Evolutionary conservation across 2,113 vertebrate species (phyloP).

Genomic region (Morone saxatilis): DNA sequence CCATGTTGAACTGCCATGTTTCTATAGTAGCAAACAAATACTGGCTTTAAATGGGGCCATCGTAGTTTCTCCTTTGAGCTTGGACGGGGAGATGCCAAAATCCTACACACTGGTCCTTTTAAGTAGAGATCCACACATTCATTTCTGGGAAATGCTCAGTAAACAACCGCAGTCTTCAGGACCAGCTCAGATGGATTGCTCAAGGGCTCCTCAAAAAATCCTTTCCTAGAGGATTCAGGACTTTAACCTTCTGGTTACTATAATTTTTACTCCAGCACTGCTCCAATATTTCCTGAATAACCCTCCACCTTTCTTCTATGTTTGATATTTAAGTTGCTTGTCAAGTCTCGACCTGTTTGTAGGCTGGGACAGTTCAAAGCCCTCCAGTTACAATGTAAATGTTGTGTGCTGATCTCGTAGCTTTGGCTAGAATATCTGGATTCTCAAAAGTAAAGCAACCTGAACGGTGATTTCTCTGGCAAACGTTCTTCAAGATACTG

Average conservation of each 20-base stretch:
- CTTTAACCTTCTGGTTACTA: neutral
- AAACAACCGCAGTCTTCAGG: neutral
- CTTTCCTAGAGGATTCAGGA: neutral
- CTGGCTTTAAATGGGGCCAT: too few species aligned
- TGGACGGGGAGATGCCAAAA: too few species aligned
- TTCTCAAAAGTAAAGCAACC: neutral
- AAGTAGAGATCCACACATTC: neutral
- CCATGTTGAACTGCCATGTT: too few species aligned
- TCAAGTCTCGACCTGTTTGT: constrained; percentile 1
- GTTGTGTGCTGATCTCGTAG: neutral
- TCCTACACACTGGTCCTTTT: neutral
- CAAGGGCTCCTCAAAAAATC: too few species aligned
- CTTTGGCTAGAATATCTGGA: neutral
- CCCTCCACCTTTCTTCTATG: neutral
- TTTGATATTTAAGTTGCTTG: neutral
- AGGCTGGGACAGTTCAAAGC: neutral
- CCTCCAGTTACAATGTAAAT: neutral
- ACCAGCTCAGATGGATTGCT: neutral
- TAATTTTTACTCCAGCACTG: neutral
- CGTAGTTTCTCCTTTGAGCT: too few species aligned
- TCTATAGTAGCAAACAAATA: too few species aligned
- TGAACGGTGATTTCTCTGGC: neutral
- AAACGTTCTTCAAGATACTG: neutral
- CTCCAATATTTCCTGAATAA: neutral
- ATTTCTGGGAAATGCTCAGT: neutral